A percentile compares a stretch with the other conserved stretches of the same genome.
Conservation (phyloP, 2,888 invertebrate species). For the Aquatica leii region DNA sequence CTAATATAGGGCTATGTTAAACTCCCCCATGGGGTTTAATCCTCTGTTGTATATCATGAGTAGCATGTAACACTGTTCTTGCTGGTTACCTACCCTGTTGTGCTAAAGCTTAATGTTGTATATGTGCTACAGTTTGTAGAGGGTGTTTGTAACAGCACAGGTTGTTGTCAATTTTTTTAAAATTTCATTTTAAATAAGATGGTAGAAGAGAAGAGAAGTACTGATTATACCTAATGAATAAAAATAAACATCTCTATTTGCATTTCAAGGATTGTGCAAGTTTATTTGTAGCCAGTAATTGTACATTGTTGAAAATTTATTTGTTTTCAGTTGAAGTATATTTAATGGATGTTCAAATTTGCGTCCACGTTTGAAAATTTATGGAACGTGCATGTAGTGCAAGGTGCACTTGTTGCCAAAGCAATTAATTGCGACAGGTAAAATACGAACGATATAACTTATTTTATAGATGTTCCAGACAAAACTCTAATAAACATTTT, state of each 20-base stretch:
- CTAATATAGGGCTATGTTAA: slow-evolving; percentile 54
- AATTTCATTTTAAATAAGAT: slow-evolving; percentile 26
- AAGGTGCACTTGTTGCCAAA: slow-evolving; percentile 56
- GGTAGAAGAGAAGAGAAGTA: too few species aligned
- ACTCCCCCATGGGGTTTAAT: slow-evolving; percentile 54
- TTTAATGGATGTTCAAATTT: slow-evolving; percentile 53
- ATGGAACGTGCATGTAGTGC: slow-evolving; percentile 53
- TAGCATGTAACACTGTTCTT: slow-evolving; percentile 48
- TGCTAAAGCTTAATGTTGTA: slow-evolving; percentile 49
- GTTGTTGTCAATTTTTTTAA: slow-evolving; percentile 42
- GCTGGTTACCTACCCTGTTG: slow-evolving; percentile 48
- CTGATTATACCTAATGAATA: slow-evolving; percentile 25
- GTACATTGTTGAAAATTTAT: slow-evolving; percentile 36
- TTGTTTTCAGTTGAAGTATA: slow-evolving; percentile 33
- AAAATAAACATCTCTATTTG: slow-evolving; percentile 1
- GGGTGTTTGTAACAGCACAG: slow-evolving; percentile 46
- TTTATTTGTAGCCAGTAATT: slow-evolving; percentile 12
- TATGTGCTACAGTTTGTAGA: slow-evolving; percentile 49
- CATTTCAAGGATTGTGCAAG: background rate
- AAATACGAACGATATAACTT: slow-evolving; percentile 26
- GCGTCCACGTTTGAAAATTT: slow-evolving; percentile 53
- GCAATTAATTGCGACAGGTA: slow-evolving; percentile 48
- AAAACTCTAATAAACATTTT: slow-evolving; percentile 35
- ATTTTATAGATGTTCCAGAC: slow-evolving; percentile 25
- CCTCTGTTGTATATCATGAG: slow-evolving; percentile 52